Base-by-base conservation (phyloP, 2,888 invertebrate genomes). In the Phytoseiulus persimilis region DNA sequence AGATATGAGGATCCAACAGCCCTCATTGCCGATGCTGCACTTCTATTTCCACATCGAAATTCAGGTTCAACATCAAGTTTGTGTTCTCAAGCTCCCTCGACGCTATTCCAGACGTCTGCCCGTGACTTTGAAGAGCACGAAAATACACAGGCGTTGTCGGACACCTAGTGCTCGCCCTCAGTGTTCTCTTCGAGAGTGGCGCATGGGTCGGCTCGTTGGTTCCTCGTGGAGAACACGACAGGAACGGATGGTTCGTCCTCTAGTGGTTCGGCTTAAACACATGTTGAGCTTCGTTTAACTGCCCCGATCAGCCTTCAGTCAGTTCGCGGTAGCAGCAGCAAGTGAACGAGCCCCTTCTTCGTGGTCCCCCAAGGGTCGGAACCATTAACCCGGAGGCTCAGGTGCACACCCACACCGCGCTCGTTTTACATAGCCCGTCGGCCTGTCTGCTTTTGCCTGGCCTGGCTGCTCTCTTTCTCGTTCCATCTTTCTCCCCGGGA, bases 211-310 rank as follows among this genome's bases (percentile, higher is more conserved):
- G 46, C 46, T 46, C 46, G 9, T 3, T 28, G 23, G 14, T 23
- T 65, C 65, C 65, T 28, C 65, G 65, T 65, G 65, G 65, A 28
- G 65, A 28, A 65, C 65, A 65, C 65, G 65, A 65, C 65, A 65
- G 65, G 65, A 65, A 18, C 65, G 9, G 18, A 65, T 65, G 39
- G 39, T 3, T 39, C 28, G 65, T 65, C 65, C 65, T 65, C 65
- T 28, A 28, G 65, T n/a, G 87, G 39, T 87, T 87, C 28, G 87
- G 39, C 32, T 87, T 87, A 87, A 87, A 87, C 87, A 87, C 87
- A 87, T 87, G 32, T 87, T 87, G 32, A 87, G 87, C 87, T 87
- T 32, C 87, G 87, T 87, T 87, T 39, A 32, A 87, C 32, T 45
- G 39, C 39, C 87, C 32, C 39, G 33, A 32, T 32, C 87, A 31